Conservation (phyloP, 2,113 vertebrate genomes). For the Phrynosoma platyrhinos region DNA sequence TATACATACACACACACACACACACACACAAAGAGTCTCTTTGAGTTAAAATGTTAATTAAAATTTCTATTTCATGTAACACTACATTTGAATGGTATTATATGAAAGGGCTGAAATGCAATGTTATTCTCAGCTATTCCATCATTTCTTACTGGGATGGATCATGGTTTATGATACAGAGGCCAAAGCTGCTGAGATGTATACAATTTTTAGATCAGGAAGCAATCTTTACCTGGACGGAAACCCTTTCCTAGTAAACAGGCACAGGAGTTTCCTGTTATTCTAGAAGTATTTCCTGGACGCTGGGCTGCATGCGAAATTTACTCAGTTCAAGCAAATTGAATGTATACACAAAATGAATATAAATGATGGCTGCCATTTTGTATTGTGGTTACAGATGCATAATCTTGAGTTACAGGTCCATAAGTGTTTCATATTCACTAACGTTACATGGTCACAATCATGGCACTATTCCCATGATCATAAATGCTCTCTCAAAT, state of each 20-base stretch:
- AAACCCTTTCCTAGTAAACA: not conserved
- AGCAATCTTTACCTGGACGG: not conserved
- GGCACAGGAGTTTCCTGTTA: not conserved
- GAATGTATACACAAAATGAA: not conserved
- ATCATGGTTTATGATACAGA: not conserved
- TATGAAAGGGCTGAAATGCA: slow-evolving; percentile 29
- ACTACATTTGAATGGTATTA: slow-evolving; percentile 8
- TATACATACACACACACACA: not conserved
- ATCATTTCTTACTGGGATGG: not conserved
- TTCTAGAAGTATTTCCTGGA: not conserved
- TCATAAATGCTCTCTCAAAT: too few species aligned
- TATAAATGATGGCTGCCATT: not conserved
- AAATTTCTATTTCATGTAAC: slow-evolving; percentile 55
- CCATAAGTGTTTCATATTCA: too few species aligned
- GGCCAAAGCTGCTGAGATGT: not conserved
- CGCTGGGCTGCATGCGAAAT: not conserved
- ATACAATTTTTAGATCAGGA: not conserved
- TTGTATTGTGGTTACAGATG: too few species aligned
- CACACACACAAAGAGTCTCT: not conserved
- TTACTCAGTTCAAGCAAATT: not conserved
- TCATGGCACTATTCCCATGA: too few species aligned
- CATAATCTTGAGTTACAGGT: too few species aligned
- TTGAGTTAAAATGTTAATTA: slow-evolving; percentile 59
- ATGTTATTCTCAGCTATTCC: not conserved
- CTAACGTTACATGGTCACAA: too few species aligned